Evolutionary conservation across 1,140 invertebrate species (phyloP).

Genomic region (Linepithema humile): DNA sequence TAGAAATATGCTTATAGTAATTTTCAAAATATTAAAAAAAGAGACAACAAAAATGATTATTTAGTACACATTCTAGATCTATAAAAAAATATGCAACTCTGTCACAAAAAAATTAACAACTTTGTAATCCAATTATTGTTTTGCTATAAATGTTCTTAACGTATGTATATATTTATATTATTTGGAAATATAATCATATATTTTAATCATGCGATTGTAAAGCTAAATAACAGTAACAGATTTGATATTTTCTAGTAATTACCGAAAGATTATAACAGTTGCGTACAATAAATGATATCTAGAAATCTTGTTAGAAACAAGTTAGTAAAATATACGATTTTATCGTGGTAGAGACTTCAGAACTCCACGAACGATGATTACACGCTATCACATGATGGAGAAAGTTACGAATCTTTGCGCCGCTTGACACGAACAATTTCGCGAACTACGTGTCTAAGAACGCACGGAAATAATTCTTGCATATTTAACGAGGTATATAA

Average conservation of each 20-base stretch:
- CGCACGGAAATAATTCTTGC: slow-evolving; percentile 70
- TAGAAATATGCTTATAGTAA: too few relatives aligned
- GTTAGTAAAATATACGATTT: background rate
- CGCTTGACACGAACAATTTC: slow-evolving; percentile 28
- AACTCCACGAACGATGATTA: background rate
- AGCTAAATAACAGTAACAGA: background rate
- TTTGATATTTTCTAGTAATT: background rate
- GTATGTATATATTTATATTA: too few relatives aligned
- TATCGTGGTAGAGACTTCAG: background rate
- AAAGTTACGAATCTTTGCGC: background rate
- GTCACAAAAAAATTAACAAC: too few relatives aligned
- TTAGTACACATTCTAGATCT: too few relatives aligned
- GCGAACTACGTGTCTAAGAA: slow-evolving; percentile 48
- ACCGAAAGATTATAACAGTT: background rate
- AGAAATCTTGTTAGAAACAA: background rate
- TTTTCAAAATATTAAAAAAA: too few relatives aligned
- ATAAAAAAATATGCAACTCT: too few relatives aligned
- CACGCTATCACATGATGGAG: background rate
- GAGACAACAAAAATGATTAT: too few relatives aligned
- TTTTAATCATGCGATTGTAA: too few relatives aligned
- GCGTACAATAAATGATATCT: background rate
- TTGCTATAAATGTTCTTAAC: too few relatives aligned
- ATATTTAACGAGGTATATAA: slow-evolving; percentile 72
- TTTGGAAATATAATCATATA: too few relatives aligned
- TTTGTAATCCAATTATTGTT: too few relatives aligned